A percentile compares a stretch with the other conserved stretches of the same genome.
Conservation (phyloP, 2,113 vertebrate genomes). For the Epinephelus fuscoguttatus region DNA sequence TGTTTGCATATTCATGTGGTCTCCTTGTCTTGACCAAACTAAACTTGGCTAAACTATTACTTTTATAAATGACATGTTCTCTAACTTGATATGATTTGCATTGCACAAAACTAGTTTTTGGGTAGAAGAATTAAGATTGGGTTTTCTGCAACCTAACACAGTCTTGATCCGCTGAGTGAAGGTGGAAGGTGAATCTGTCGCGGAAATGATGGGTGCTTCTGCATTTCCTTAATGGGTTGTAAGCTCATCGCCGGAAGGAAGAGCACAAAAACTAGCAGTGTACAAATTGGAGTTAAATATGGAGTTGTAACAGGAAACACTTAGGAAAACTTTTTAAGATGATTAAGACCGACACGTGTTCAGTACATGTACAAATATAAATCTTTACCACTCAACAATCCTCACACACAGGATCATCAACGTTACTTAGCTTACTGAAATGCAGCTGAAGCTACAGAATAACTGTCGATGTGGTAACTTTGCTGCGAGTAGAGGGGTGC, state of each 20-base stretch:
- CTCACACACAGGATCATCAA: background rate
- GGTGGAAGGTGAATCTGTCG: background rate
- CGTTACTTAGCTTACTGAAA: background rate
- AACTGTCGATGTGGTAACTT: background rate
- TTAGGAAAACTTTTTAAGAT: background rate
- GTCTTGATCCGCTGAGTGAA: background rate
- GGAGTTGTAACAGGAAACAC: background rate
- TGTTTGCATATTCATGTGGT: background rate
- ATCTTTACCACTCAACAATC: background rate
- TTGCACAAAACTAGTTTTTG: background rate
- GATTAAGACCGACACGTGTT: background rate
- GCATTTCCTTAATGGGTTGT: background rate
- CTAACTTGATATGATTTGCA: background rate
- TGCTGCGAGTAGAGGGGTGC: background rate
- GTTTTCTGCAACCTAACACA: background rate
- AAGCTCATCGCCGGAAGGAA: background rate
- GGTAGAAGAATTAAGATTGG: background rate
- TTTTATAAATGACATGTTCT: background rate
- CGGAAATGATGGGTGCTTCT: background rate
- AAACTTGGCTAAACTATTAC: background rate
- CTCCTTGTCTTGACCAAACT: background rate
- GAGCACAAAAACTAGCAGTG: background rate
- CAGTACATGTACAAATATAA: background rate
- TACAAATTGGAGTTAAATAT: background rate
- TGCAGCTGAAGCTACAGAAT: background rate